Evolutionary conservation across 2,113 vertebrate genomes (phyloP), one percentile per base, ranked within the genome.

Genomic region (Cyanistes caeruleus): DNA sequence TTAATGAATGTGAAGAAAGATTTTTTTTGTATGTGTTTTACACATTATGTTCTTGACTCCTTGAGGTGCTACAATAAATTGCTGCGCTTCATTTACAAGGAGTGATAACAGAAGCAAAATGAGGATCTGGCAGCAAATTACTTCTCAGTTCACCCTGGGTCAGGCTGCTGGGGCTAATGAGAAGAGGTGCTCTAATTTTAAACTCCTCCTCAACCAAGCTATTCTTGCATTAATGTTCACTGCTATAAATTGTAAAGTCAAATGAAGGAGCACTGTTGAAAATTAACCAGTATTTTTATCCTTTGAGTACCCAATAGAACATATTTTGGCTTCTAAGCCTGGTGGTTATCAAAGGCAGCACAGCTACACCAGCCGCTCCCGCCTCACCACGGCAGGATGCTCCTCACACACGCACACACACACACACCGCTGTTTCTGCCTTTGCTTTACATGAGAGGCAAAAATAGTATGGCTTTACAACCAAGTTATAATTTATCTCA

Each of bases 41-140:
- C 97, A 97, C 98, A 99, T 99, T 99, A 99, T 99, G 98, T 98
- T 99, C 98, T 99, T 99, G 99, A 99, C 99, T 99, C 98, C 98
- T 98, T 96, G 98, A 98, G 98, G 98, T 98, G 98, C 98, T 98
- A 98, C 98, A 98, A 99, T 99, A 97, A 98, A 98, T 98, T 98
- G 98, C 98, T 43, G 88, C 43, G 97, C 98, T 98, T 98, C 98
- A 98, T 98, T 98, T 98, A 98, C 97, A 98, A 98, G 98, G 97
- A 97, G 98, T 97, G 96, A 97, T 98, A 98, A 98, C 98, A 98
- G 98, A 98, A 97, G 98, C 98, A 97, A 98, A 98, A 98, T 98
- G 98, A 98, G 98, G 97, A 98, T 98, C 98, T 98, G 97, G 97
- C 90, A 31, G 97, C 97, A 98, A 98, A 98, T 98, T 98, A 98